These are phyloP conservation scores for Drosophila sulfurigaster DNA, from an alignment of 1,140 invertebrate species.

Conservation along the genomic window DNA sequence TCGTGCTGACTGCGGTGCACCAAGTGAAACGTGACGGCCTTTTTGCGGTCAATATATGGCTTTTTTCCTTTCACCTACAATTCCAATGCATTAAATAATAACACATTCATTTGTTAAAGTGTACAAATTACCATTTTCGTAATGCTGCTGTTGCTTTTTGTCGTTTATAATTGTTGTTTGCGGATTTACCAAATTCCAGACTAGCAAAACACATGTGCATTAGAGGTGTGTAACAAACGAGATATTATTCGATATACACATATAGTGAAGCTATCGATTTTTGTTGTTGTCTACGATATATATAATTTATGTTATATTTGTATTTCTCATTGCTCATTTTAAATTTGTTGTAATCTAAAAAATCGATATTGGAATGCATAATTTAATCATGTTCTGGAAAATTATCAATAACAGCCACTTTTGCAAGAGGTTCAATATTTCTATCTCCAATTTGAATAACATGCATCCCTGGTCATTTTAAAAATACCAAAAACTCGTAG, in stretches of 20 bases:
- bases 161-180: constrained; percentile 9
- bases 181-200: neutral
- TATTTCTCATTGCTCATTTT: no score
- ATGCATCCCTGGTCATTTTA: constrained; percentile 26
- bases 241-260: neutral
- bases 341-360: no score
- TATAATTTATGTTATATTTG: neutral
- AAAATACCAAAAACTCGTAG: no score
- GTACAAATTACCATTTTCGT: constrained; percentile 31
- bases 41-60: constrained; percentile 97
- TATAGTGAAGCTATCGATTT: neutral
- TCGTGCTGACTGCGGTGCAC: constrained; percentile 97
- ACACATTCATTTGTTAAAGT: neutral
- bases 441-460: constrained; percentile 2
- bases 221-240: constrained; percentile 11
- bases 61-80: constrained; percentile 91
- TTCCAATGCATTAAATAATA: neutral
- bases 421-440: no score
- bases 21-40: constrained; percentile 95
- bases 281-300: neutral
- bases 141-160: neutral
- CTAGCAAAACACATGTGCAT: constrained; percentile 50
- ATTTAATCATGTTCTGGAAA: no score
- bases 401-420: no score
- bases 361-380: no score